Percentiles rank a stretch among this genome's conserved stretches.
Evolutionary conservation across 2,113 vertebrate genomes (phyloP).

Genomic region (Spea bombifrons): DNA sequence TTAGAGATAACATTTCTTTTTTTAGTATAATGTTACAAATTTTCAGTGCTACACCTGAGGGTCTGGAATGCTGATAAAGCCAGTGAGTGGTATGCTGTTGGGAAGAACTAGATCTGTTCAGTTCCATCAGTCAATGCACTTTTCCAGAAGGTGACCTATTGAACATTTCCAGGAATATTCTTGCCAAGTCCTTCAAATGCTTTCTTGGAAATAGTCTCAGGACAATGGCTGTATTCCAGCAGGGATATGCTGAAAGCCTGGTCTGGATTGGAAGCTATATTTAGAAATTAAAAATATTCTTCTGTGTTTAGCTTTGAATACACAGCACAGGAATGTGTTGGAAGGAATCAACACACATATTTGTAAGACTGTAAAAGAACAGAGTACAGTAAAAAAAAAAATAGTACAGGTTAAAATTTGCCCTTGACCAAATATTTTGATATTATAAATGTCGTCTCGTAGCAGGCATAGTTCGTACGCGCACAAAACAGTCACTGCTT

Average conservation of each 20-base stretch:
- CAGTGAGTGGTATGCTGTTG: not conserved
- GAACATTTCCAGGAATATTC: constrained; percentile 82
- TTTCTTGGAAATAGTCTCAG: constrained; percentile 81
- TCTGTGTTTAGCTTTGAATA: constrained; percentile 19
- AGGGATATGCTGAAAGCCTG: constrained; percentile 67
- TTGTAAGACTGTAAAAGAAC: not conserved
- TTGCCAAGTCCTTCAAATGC: constrained; percentile 76
- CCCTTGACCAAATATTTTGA: not conserved
- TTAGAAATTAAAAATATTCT: constrained; percentile 22
- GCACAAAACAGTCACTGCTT: too few species aligned
- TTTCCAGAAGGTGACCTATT: constrained; percentile 79
- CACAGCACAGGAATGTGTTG: constrained; percentile 23
- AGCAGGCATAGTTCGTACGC: too few species aligned
- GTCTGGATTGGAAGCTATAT: constrained; percentile 61
- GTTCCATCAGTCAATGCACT: constrained; percentile 64
- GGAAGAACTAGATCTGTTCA: constrained; percentile 58
- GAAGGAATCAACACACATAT: not conserved
- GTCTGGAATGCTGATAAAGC: constrained; percentile 30
- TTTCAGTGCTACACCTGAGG: constrained; percentile 5
- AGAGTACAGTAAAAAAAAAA: not conserved
- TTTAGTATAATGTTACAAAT: constrained; percentile 29
- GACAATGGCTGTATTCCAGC: constrained; percentile 72
- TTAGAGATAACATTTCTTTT: constrained; percentile 32
- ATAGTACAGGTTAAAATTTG: not conserved
- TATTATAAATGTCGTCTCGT: too few species aligned